Conservation (phyloP, 1,140 invertebrate species). For the Trichoplusia ni region DNA sequence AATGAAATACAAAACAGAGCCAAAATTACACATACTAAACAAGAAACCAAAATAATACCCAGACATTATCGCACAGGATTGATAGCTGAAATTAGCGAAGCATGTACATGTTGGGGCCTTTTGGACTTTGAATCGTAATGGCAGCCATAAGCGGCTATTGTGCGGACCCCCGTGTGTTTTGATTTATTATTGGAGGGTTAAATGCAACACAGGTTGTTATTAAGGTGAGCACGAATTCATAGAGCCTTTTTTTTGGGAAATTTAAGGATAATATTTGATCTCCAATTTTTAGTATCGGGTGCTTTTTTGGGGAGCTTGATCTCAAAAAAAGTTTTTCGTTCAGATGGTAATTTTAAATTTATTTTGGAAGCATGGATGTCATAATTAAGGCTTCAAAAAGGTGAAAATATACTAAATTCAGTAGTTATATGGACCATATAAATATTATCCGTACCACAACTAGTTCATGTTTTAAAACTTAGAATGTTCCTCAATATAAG, state of each 20-base stretch:
- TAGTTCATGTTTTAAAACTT: no score
- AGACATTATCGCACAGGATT: constrained; percentile 1
- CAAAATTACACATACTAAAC: background rate
- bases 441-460: no score
- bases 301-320: no score
- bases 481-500: no score
- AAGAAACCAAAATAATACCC: background rate
- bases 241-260: background rate
- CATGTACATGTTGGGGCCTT: constrained; percentile 2
- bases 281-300: no score
- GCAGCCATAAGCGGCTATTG: constrained; percentile 6
- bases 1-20: background rate
- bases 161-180: background rate
- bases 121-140: background rate
- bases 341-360: no score
- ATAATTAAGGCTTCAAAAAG: no score
- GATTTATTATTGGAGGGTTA: constrained; percentile 15
- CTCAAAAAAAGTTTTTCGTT: no score
- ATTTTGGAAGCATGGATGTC: no score
- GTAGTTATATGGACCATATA: no score
- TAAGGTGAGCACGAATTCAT: background rate
- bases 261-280: background rate
- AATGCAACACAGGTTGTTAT: background rate
- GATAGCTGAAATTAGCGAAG: constrained; percentile 16
- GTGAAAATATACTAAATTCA: no score